Conservation (phyloP, 2,888 invertebrate species). For the Oscheius sp. region DNA sequence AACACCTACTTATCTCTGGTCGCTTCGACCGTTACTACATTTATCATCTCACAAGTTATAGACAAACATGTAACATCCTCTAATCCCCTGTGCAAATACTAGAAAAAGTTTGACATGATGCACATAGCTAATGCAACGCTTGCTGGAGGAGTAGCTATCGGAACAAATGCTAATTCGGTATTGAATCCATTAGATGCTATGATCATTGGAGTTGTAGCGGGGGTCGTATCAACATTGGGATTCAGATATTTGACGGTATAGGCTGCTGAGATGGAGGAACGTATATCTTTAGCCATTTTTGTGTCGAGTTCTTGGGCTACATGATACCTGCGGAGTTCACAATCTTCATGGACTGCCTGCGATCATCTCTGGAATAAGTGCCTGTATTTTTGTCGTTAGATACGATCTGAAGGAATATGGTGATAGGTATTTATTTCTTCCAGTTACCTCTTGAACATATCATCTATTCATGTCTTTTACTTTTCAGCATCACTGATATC, state of each 20-base stretch:
- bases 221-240: constrained; percentile 58
- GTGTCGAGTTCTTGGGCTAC: constrained; percentile 80
- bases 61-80: constrained; percentile 70
- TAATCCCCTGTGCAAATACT: too few species aligned
- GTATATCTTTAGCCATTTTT: constrained; percentile 76
- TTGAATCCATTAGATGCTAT: constrained; percentile 66
- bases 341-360: constrained; percentile 56
- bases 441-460: not conserved
- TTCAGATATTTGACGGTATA: constrained; percentile 50
- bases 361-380: constrained; percentile 35
- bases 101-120: constrained; percentile 66
- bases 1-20: constrained; percentile 90
- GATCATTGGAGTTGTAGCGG: constrained; percentile 64
- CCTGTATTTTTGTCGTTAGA: constrained; percentile 33
- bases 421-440: constrained; percentile 14
- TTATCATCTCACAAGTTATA: constrained; percentile 82
- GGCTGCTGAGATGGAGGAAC: not conserved
- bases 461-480: not conserved
- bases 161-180: constrained; percentile 71
- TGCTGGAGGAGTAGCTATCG: constrained; percentile 65
- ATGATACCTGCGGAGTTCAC: constrained; percentile 56
- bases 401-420: constrained; percentile 34
- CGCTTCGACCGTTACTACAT: constrained; percentile 81
- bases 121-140: constrained; percentile 73
- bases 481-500: constrained; percentile 38